Evolutionary conservation across 2,113 vertebrate species (phyloP), one percentile per base, ranked within the genome.

Genomic region (Nicator chloris): DNA sequence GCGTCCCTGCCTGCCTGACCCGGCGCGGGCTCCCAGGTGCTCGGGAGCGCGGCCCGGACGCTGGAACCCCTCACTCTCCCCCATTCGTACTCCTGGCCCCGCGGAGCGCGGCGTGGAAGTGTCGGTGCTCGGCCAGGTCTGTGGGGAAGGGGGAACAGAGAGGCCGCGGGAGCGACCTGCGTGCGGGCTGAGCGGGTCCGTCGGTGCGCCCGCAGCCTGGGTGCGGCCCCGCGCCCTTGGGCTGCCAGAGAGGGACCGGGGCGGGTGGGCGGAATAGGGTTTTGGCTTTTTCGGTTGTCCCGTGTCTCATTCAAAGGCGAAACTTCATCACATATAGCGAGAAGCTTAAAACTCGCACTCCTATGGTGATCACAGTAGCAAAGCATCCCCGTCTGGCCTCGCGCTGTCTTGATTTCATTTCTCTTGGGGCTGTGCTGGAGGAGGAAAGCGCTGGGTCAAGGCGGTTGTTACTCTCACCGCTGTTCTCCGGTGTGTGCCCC

Each of bases 221-320:
- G 50, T 45, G 80, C 47, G 57, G 53, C 42, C 69, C 72, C 35
- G 18, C 45, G 68, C n/a, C 6, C 59, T 33, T 26, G 73, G 13
- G 47, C 27, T 40, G 69, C 47, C 42, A 1, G 7, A 31, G 33
- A 8, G 31, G 19, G 42, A 40, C 37, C 10, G 64, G 15, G 26
- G 47, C 4, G 12, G 18, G 10, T 6, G n/a, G 23, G 11, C 5
- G 30, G 18, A 49, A 11, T 1, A 16, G 35, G 8, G 2, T 24
- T 44, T 59, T 39, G 12, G 7, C 30, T 27, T 47, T 35, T 68
- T 65, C 24, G 4, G 27, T 49, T 44, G 51, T 60, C n/a, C n/a
- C 27, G 15, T 3, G 70, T 86, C 72, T 63, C 10, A 5, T 64
- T 86, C 40, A 5, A 42, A 77, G 44, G 23, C 23, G 63, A 71